Evolutionary conservation across 2,888 invertebrate genomes (phyloP).

Genomic region (Acanthosepion pharaonis): DNA sequence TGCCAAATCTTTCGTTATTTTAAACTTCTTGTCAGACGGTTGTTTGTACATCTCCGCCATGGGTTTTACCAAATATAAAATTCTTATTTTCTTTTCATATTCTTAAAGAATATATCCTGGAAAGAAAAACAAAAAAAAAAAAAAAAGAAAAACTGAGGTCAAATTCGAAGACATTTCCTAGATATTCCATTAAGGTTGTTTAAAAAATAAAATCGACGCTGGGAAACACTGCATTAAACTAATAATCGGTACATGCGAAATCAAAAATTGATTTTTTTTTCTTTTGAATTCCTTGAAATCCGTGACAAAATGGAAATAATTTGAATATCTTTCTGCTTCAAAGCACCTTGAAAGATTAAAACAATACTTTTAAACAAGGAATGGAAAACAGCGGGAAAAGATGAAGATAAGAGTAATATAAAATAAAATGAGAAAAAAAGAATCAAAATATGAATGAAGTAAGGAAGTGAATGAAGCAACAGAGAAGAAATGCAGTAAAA

Average conservation of each 20-base stretch:
- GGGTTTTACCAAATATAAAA: too few relatives aligned
- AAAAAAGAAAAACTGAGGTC: too few relatives aligned
- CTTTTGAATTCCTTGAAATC: neutral
- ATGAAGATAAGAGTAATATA: neutral
- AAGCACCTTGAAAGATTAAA: neutral
- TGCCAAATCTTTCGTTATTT: too few relatives aligned
- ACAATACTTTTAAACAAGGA: neutral
- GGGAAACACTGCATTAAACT: neutral
- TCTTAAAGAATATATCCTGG: too few relatives aligned
- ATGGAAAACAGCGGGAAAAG: neutral
- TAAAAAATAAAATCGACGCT: neutral
- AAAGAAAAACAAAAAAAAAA: too few relatives aligned
- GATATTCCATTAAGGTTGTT: neutral
- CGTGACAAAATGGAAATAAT: conserved; percentile 33
- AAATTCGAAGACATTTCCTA: too few relatives aligned
- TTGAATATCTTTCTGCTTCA: conserved; percentile 16
- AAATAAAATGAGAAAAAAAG: neutral
- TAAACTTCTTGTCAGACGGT: too few relatives aligned
- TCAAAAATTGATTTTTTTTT: neutral
- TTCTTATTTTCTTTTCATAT: too few relatives aligned
- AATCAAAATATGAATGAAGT: neutral
- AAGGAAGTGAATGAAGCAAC: neutral
- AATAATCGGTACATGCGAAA: neutral
- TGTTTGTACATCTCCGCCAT: too few relatives aligned
- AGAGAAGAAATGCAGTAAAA: neutral